Evolutionary conservation across 2,888 invertebrate species (phyloP).

Genomic region (Tanypteryx hageni): DNA sequence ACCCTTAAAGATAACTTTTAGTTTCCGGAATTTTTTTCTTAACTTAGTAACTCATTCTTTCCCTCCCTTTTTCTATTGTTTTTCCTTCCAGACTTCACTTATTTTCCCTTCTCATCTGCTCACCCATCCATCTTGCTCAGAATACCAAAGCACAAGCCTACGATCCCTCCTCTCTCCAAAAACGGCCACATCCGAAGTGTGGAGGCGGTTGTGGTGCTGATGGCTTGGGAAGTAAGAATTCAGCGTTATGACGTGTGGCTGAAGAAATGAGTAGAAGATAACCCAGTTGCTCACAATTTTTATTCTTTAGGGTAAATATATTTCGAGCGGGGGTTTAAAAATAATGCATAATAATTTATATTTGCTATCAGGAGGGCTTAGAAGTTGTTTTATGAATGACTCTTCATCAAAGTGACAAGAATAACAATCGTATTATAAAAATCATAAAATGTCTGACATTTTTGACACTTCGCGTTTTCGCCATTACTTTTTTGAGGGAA

Average conservation of each 20-base stretch:
- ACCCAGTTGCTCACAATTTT: no score
- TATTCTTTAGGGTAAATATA: no score
- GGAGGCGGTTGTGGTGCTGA: background rate
- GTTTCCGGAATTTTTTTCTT: background rate
- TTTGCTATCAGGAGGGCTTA: no score
- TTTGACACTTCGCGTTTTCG: no score
- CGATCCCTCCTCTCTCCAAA: background rate
- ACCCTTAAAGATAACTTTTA: background rate
- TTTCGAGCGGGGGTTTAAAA: no score
- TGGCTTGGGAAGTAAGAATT: background rate
- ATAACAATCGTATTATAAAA: no score
- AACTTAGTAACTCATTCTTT: slow-evolving; percentile 14
- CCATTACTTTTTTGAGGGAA: no score
- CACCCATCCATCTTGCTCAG: slow-evolving; percentile 34
- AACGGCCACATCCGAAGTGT: background rate
- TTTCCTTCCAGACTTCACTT: background rate
- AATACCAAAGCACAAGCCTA: background rate
- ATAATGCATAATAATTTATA: no score
- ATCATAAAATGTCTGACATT: no score
- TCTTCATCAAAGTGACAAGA: no score
- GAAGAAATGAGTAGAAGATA: background rate
- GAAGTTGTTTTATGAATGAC: no score
- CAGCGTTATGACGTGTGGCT: background rate
- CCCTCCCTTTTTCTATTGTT: background rate
- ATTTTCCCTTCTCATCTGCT: background rate